phyloP scores from a whole-genome alignment of 2,113 vertebrate species.

The Caranx melampygus region DNA sequence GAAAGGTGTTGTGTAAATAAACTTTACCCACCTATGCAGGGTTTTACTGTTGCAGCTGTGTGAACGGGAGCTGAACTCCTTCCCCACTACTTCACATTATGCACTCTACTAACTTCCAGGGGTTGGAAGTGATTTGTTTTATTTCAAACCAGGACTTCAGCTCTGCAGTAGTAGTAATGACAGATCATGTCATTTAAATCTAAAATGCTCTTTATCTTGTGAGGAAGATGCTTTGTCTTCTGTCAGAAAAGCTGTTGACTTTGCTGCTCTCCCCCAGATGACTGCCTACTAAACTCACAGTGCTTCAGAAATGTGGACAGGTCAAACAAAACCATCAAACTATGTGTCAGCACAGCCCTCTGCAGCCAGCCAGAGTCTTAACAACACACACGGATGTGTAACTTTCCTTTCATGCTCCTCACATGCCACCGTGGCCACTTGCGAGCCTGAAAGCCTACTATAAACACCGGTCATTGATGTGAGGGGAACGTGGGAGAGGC shows the following conservation, averaged over 20 bases:
- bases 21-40: too few relatives aligned
- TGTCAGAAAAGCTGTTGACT: conserved; percentile 53
- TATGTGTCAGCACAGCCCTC: background rate
- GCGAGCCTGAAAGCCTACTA: conserved; percentile 36
- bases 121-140: background rate
- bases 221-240: conserved; percentile 22
- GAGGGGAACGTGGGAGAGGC: conserved; percentile 68
- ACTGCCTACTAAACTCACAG: conserved; percentile 9
- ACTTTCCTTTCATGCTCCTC: conserved; percentile 61
- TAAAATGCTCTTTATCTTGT: background rate
- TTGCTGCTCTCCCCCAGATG: conserved; percentile 21
- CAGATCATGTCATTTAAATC: background rate
- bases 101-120: too few relatives aligned
- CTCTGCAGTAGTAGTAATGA: background rate
- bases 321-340: conserved; percentile 47
- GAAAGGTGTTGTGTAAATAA: too few relatives aligned
- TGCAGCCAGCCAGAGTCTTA: background rate
- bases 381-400: conserved; percentile 70
- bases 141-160: background rate
- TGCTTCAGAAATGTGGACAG: conserved; percentile 35
- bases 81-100: too few relatives aligned
- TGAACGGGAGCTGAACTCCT: too few relatives aligned
- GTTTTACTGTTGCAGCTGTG: background rate
- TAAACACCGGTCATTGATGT: conserved; percentile 66
- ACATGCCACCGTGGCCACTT: conserved; percentile 21